phyloP scores from a whole-genome alignment of 1,140 invertebrate species.

The Aphelinus certus region DNA sequence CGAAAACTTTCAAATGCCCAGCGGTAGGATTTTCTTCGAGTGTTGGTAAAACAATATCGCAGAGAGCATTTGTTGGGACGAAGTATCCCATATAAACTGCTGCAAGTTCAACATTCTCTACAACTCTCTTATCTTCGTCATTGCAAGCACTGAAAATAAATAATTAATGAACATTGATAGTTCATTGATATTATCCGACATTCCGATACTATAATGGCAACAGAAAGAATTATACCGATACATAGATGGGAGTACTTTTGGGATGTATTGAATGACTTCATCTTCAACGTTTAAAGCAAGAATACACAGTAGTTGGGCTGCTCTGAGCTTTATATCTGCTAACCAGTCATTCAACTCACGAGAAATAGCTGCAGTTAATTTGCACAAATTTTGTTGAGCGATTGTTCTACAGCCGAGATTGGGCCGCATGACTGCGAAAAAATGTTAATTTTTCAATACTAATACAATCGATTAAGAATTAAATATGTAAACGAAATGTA shows the following conservation, averaged over 20 bases:
- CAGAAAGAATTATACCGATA: slow-evolving; percentile 55
- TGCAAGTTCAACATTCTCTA: slow-evolving; percentile 71
- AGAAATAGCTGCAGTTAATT: slow-evolving; percentile 73
- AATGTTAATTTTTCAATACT: slow-evolving; percentile 31
- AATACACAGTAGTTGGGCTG: slow-evolving; percentile 76
- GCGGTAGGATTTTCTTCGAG: slow-evolving; percentile 66
- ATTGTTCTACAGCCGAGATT: slow-evolving; percentile 80
- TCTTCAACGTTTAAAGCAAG: slow-evolving; percentile 77
- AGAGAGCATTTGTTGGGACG: slow-evolving; percentile 70
- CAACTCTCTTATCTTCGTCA: slow-evolving; percentile 72
- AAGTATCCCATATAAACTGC: slow-evolving; percentile 80
- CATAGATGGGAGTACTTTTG: slow-evolving; percentile 70
- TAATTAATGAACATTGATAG: not conserved
- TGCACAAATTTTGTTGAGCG: slow-evolving; percentile 74
- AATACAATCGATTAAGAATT: not conserved
- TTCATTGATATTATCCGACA: not conserved
- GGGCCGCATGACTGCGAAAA: slow-evolving; percentile 70
- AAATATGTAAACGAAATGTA: slow-evolving; percentile 26
- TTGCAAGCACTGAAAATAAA: slow-evolving; percentile 59
- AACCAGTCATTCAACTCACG: slow-evolving; percentile 80
- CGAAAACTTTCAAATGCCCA: slow-evolving; percentile 67
- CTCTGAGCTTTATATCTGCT: slow-evolving; percentile 74
- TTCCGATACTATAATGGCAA: too few relatives aligned
- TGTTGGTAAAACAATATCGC: slow-evolving; percentile 67
- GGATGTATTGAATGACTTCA: slow-evolving; percentile 75